Percentiles rank a stretch among this genome's conserved stretches.
phyloP scores from a whole-genome alignment of 2,113 vertebrate genomes.

The Epinephelus cyanopodus region DNA sequence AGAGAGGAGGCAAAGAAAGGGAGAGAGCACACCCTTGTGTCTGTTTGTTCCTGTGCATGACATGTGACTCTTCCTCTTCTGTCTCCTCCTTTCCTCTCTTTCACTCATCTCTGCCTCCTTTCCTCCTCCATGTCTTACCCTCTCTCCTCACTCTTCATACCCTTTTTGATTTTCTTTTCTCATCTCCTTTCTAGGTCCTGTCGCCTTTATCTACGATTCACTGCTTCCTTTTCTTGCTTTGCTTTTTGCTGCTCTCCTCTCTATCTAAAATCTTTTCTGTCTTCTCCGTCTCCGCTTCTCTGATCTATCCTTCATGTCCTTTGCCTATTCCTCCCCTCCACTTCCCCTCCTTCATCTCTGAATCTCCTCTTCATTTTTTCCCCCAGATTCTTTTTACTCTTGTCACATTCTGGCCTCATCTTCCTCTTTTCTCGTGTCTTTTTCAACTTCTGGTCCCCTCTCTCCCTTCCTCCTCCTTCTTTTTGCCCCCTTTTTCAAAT shows the following conservation, averaged over 20 bases:
- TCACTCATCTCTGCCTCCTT: background rate
- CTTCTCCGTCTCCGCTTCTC: background rate
- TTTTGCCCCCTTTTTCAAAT: background rate
- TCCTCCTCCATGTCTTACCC: background rate
- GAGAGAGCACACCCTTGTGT: slow-evolving; percentile 73
- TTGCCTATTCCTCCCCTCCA: background rate
- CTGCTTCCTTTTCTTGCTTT: background rate
- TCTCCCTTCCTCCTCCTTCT: background rate
- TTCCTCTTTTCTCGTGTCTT: background rate
- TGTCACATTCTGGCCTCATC: background rate
- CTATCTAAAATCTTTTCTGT: background rate
- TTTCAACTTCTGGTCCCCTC: background rate
- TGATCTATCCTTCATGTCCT: background rate
- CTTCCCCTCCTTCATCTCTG: background rate
- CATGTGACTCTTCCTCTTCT: slow-evolving; percentile 8
- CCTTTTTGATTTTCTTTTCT: background rate
- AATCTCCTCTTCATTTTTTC: background rate
- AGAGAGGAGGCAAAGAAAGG: slow-evolving; percentile 36
- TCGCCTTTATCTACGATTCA: background rate
- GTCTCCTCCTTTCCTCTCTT: slow-evolving; percentile 13
- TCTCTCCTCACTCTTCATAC: background rate
- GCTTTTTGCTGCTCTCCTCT: background rate
- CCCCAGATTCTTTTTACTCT: background rate
- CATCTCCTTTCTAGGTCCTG: background rate
- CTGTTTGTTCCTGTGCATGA: slow-evolving; percentile 52